Evolutionary conservation across 2,113 vertebrate genomes (phyloP).

Genomic region (Gallinago media): DNA sequence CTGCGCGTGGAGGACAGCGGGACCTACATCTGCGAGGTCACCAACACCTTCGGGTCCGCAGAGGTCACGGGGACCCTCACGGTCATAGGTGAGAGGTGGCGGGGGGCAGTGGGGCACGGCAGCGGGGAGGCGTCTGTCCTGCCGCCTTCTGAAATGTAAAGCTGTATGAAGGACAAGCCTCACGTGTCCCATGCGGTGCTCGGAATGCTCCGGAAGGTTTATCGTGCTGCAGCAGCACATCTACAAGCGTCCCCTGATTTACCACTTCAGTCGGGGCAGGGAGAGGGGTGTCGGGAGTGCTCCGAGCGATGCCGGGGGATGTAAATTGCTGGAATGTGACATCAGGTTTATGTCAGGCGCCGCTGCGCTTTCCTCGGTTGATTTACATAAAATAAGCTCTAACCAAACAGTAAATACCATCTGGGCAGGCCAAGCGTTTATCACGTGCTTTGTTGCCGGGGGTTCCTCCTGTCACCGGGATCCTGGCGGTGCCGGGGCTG

Average conservation of each 20-base stretch:
- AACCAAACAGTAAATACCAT: conserved; percentile 23
- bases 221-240: not conserved
- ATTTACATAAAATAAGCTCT: conserved; percentile 13
- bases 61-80: conserved; percentile 94
- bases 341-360: not conserved
- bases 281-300: not conserved
- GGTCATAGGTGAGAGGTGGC: conserved; percentile 84
- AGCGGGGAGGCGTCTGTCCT: not conserved
- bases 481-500: not conserved
- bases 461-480: not conserved
- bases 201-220: not conserved
- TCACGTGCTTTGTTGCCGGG: not conserved
- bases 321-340: not conserved
- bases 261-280: not conserved
- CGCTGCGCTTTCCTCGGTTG: not conserved
- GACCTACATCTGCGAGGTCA: conserved; percentile 97
- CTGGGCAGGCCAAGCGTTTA: not conserved
- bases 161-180: not conserved
- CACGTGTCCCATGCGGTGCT: not conserved
- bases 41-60: conserved; percentile 96
- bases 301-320: not conserved
- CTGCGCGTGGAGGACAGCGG: conserved; percentile 94
- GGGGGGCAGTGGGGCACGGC: rapidly evolving
- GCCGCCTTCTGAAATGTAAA: rapidly evolving
- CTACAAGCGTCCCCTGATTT: not conserved